Percentiles rank a stretch among this genome's conserved stretches.
Evolutionary conservation across 2,113 vertebrate genomes (phyloP).

Genomic region (Cryptomyrus ogoouensis): DNA sequence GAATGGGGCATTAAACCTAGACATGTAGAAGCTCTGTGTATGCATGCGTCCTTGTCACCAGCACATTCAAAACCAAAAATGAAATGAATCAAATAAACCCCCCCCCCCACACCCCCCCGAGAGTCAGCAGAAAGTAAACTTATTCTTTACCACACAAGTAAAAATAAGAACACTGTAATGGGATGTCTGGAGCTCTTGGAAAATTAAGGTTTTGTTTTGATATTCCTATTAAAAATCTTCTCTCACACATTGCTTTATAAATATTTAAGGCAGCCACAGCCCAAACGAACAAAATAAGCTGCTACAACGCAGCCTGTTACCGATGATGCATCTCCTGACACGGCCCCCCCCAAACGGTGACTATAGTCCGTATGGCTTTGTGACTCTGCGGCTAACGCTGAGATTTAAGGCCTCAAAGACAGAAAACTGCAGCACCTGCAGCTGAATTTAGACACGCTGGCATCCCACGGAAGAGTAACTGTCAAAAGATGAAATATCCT

Average conservation of each 20-base stretch:
- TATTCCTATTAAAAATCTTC: slow-evolving; percentile 15
- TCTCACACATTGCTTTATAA: slow-evolving; percentile 25
- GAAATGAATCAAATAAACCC: neutral
- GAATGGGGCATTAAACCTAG: neutral
- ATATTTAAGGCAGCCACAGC: slow-evolving; percentile 22
- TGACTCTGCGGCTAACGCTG: slow-evolving; percentile 15
- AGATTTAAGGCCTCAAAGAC: slow-evolving; percentile 5
- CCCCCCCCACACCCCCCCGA: neutral
- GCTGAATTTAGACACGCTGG: slow-evolving; percentile 28
- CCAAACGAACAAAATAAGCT: slow-evolving; percentile 21
- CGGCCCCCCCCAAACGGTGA: neutral
- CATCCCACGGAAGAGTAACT: slow-evolving; percentile 15
- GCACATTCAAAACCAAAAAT: neutral
- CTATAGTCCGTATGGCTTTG: slow-evolving; percentile 24
- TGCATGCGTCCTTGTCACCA: neutral
- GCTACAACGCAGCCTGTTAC: slow-evolving; percentile 16
- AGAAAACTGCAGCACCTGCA: neutral
- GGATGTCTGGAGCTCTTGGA: neutral
- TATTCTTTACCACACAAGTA: slow-evolving; percentile 7
- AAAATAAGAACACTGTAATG: slow-evolving; percentile 20
- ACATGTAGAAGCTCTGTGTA: neutral
- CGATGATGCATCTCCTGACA: slow-evolving; percentile 24
- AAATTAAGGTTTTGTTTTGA: slow-evolving; percentile 11
- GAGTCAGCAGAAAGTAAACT: neutral
- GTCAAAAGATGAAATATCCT: slow-evolving; percentile 24